Conservation (phyloP, 2,113 vertebrate genomes). For the Cyphomyrus discorhynchus region DNA sequence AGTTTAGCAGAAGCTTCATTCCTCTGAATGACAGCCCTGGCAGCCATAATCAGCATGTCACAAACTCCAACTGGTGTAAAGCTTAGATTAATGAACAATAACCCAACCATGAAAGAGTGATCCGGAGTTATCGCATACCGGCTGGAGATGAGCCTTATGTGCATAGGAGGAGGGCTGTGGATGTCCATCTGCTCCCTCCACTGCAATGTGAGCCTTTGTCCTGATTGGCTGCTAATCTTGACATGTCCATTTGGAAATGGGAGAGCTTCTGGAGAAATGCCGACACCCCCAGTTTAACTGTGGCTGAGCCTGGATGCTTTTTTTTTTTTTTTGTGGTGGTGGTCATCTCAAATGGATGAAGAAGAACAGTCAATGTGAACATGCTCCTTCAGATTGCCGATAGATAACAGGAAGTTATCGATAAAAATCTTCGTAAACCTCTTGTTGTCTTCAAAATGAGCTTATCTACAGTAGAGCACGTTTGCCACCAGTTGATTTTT, state of each 20-base stretch:
- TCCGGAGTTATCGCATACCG: neutral
- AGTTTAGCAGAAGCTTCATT: neutral
- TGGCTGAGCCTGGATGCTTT: neutral
- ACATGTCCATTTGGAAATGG: neutral
- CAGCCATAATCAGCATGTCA: neutral
- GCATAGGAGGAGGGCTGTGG: neutral
- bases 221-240: constrained; percentile 3
- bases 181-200: neutral
- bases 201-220: neutral
- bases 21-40: neutral
- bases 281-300: neutral
- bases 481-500: neutral
- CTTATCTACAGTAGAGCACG: neutral
- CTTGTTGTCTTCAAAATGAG: neutral
- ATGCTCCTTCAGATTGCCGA: neutral
- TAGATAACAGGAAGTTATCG: neutral
- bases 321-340: neutral
- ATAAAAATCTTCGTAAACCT: neutral
- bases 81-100: neutral
- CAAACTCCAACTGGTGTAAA: neutral
- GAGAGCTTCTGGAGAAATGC: neutral
- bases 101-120: neutral
- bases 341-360: neutral
- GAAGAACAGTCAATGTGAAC: neutral
- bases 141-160: neutral